phyloP scores from a whole-genome alignment of 2,797 vertebrate genomes.

The Champsocephalus gunnari region DNA sequence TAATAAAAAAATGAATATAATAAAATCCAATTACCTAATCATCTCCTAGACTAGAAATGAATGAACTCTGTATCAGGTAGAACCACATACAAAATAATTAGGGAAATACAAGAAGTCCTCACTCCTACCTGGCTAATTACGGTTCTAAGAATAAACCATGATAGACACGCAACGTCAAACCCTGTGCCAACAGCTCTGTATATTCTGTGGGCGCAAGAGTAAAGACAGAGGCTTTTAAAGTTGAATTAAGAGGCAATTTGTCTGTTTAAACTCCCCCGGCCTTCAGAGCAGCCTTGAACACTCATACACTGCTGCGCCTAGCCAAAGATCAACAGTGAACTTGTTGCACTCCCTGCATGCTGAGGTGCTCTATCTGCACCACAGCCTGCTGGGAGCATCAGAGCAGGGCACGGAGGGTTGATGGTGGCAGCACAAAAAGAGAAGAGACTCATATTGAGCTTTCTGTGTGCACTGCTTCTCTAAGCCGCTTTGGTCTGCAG shows the following conservation, averaged over 20 bases:
- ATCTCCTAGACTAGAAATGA: conserved; percentile 14
- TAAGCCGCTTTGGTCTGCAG: conserved; percentile 80
- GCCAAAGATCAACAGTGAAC: conserved; percentile 61
- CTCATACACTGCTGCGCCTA: conserved; percentile 28
- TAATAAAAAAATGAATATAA: background rate
- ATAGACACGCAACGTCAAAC: conserved; percentile 22
- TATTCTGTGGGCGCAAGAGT: background rate
- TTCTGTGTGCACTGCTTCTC: conserved; percentile 61
- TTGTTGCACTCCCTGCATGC: conserved; percentile 49
- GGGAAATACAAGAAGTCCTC: conserved; percentile 24
- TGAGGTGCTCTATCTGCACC: conserved; percentile 59
- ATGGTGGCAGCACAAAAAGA: conserved; percentile 35
- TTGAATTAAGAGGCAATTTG: conserved; percentile 16
- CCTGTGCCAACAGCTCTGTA: background rate
- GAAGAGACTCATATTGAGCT: conserved; percentile 56
- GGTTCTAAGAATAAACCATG: conserved; percentile 32
- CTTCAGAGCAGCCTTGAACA: conserved; percentile 16
- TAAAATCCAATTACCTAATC: conserved; percentile 33
- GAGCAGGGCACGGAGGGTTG: conserved; percentile 44
- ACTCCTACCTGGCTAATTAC: conserved; percentile 22
- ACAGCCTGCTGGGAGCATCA: conserved; percentile 63
- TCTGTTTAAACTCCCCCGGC: conserved; percentile 26
- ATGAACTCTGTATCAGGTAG: conserved; percentile 19
- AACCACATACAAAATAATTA: conserved; percentile 4
- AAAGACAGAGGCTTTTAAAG: conserved; percentile 11